These are phyloP conservation scores for Thryonomys swinderianus DNA, from an alignment of 2,113 vertebrate genomes.

Conservation along the genomic window DNA sequence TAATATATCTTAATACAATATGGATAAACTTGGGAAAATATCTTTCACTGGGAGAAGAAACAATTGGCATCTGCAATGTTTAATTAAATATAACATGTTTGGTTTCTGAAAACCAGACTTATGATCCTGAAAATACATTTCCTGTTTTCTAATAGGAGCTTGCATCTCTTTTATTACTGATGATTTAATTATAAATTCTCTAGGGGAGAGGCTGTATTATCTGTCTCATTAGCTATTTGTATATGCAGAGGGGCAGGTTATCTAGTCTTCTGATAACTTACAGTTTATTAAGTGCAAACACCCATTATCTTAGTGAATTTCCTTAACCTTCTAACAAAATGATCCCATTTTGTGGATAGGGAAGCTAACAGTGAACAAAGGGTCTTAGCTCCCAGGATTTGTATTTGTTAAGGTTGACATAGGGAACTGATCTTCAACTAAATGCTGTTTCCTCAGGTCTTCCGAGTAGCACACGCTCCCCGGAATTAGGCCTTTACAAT, in stretches of 20 bases:
- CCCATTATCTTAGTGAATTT: background rate
- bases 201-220: slow-evolving; percentile 27
- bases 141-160: slow-evolving; percentile 41
- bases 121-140: slow-evolving; percentile 61
- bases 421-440: background rate
- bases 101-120: slow-evolving; percentile 40
- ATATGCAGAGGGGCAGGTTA: background rate
- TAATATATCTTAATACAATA: background rate
- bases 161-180: slow-evolving; percentile 16
- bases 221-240: slow-evolving; percentile 38
- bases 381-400: background rate
- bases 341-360: background rate
- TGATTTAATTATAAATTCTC: slow-evolving; percentile 63
- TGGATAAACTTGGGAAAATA: slow-evolving; percentile 36
- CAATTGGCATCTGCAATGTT: slow-evolving; percentile 34
- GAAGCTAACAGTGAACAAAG: background rate
- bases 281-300: background rate
- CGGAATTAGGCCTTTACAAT: background rate
- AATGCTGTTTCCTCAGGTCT: background rate
- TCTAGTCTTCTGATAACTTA: background rate
- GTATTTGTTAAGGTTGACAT: background rate
- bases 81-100: slow-evolving; percentile 58
- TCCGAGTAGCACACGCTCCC: background rate
- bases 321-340: background rate
- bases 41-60: background rate